phyloP scores from a whole-genome alignment of 2,113 vertebrate genomes.

The Malurus alboscapulatus region DNA sequence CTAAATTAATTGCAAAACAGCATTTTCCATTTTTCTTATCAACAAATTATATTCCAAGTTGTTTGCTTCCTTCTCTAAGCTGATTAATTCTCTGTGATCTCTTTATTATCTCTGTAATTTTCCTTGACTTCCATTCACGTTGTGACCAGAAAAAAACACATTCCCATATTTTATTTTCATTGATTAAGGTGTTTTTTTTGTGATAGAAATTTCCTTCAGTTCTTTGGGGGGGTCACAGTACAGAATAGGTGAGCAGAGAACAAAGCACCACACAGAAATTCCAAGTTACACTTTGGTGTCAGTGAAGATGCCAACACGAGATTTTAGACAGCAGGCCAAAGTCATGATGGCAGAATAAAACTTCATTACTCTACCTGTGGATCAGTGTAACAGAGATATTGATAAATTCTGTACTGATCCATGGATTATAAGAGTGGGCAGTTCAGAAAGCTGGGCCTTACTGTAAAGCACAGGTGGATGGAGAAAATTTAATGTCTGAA shows the following conservation, averaged over 20 bases:
- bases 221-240: neutral
- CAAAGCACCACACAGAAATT: neutral
- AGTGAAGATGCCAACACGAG: neutral
- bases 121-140: neutral
- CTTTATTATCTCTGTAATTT: slow-evolving; percentile 6
- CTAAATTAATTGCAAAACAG: neutral
- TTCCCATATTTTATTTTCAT: neutral
- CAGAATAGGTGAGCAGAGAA: neutral
- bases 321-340: neutral
- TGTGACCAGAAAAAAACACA: neutral
- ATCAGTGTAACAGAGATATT: neutral
- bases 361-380: neutral
- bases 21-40: neutral
- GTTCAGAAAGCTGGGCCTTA: neutral
- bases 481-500: neutral
- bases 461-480: neutral
- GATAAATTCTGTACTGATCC: neutral
- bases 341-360: neutral
- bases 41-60: neutral
- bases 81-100: neutral
- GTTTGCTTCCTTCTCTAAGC: neutral
- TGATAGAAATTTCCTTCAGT: neutral
- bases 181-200: neutral
- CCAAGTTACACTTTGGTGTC: neutral
- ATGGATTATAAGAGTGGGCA: neutral